These are phyloP conservation scores for Ophion ellenae DNA, from an alignment of 2,888 invertebrate genomes.

Conservation along the genomic window DNA sequence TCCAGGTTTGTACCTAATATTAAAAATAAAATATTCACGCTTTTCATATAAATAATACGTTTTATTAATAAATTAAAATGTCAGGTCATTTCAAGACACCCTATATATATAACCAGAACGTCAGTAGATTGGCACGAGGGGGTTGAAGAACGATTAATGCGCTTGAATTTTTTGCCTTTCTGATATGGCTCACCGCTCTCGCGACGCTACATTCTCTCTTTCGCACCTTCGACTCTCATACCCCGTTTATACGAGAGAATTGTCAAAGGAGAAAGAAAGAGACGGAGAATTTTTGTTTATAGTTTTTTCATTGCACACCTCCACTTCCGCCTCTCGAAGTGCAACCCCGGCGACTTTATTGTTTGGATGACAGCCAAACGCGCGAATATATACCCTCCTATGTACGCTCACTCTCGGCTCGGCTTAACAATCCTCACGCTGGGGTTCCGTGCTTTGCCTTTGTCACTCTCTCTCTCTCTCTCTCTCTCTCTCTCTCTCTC, in stretches of 20 bases:
- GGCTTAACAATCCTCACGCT: slow-evolving; percentile 3
- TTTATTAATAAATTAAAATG: too few species aligned
- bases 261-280: not conserved
- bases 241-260: slow-evolving; percentile 23
- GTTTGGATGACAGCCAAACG: slow-evolving; percentile 69
- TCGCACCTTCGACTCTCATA: slow-evolving; percentile 27
- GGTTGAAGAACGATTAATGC: slow-evolving; percentile 41
- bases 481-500: slow-evolving; percentile 16
- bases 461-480: not conserved
- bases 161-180: slow-evolving; percentile 27
- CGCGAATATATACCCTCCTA: slow-evolving; percentile 35
- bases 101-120: not conserved
- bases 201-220: slow-evolving; percentile 36
- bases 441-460: not conserved
- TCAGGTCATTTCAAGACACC: too few species aligned
- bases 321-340: slow-evolving; percentile 62
- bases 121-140: slow-evolving; percentile 9
- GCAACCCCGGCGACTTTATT: slow-evolving; percentile 63
- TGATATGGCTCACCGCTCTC: not conserved
- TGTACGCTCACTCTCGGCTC: slow-evolving; percentile 2
- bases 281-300: not conserved
- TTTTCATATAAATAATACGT: too few species aligned
- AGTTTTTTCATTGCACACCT: slow-evolving; percentile 34
- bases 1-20: too few species aligned
- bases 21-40: too few species aligned